phyloP scores from a whole-genome alignment of 2,797 vertebrate species.

The Dromococcyx pavoninus region DNA sequence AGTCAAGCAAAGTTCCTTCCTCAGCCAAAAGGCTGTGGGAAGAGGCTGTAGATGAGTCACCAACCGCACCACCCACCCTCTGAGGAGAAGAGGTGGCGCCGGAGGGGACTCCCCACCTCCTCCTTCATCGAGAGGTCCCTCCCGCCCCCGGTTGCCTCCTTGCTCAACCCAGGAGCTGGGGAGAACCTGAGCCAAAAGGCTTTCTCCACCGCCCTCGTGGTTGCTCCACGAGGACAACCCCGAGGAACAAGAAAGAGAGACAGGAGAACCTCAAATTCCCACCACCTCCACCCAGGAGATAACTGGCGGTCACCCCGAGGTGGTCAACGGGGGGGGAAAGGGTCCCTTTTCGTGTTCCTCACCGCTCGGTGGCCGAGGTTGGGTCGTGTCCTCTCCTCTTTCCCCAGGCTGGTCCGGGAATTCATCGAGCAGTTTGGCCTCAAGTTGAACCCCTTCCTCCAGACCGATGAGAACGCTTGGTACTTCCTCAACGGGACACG shows the following conservation, averaged over 20 bases:
- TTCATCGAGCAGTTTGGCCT: not conserved
- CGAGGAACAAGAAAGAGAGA: not conserved
- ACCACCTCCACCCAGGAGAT: too few species aligned
- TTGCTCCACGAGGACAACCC: not conserved
- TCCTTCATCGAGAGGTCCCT: not conserved
- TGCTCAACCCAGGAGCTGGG: not conserved
- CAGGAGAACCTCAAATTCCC: not conserved
- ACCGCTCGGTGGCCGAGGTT: too few species aligned
- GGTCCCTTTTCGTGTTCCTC: not conserved
- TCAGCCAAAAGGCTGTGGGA: too few species aligned
- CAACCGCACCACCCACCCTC: too few species aligned
- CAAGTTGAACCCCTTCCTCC: not conserved
- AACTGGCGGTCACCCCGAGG: accelerated
- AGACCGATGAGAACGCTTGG: not conserved
- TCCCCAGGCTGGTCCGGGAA: not conserved
- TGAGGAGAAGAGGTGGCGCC: not conserved
- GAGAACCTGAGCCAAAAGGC: not conserved
- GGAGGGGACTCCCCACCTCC: not conserved
- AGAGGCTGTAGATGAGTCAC: not conserved
- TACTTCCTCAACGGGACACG: not conserved
- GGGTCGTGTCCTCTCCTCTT: not conserved
- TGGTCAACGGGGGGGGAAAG: not conserved
- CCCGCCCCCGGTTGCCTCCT: not conserved
- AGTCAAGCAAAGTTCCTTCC: not conserved
- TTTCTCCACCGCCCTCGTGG: not conserved